A percentile compares a stretch with the other conserved stretches of the same genome.
Evolutionary conservation across 2,797 vertebrate genomes (phyloP).

Genomic region (Chelonia mydas): DNA sequence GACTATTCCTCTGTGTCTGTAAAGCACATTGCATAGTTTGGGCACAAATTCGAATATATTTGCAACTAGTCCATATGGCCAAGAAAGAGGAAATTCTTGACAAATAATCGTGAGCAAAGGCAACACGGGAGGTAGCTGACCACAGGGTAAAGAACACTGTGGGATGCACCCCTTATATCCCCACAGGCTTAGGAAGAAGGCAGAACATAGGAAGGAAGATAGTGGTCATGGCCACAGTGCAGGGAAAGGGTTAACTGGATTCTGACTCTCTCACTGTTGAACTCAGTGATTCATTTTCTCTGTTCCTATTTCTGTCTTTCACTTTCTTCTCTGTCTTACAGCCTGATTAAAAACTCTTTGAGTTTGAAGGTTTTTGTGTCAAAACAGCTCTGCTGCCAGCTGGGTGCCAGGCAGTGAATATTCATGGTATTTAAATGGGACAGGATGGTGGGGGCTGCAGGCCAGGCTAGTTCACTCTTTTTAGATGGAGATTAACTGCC

Average conservation of each 20-base stretch:
- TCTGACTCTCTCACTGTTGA: conserved; percentile 17
- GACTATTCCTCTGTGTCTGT: background rate
- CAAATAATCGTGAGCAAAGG: background rate
- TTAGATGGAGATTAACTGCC: conserved; percentile 77
- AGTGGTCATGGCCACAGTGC: background rate
- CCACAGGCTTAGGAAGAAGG: background rate
- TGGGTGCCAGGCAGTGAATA: conserved; percentile 75
- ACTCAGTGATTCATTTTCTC: conserved; percentile 73
- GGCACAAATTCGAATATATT: background rate
- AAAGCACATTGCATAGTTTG: background rate
- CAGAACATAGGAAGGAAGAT: background rate
- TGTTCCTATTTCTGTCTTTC: conserved; percentile 62
- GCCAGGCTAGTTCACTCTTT: conserved; percentile 72
- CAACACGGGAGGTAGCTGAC: background rate
- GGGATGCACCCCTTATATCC: background rate
- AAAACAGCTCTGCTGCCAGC: conserved; percentile 74
- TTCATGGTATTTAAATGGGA: conserved; percentile 73
- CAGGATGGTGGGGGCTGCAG: conserved; percentile 47
- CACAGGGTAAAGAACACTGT: background rate
- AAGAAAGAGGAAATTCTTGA: background rate
- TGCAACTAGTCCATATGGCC: background rate
- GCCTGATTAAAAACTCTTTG: conserved; percentile 78
- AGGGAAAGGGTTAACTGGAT: conserved; percentile 65
- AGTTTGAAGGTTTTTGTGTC: conserved; percentile 78
- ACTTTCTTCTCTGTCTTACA: conserved; percentile 70